Conservation (phyloP, 2,113 vertebrate species). For the Carassius auratus region DNA sequence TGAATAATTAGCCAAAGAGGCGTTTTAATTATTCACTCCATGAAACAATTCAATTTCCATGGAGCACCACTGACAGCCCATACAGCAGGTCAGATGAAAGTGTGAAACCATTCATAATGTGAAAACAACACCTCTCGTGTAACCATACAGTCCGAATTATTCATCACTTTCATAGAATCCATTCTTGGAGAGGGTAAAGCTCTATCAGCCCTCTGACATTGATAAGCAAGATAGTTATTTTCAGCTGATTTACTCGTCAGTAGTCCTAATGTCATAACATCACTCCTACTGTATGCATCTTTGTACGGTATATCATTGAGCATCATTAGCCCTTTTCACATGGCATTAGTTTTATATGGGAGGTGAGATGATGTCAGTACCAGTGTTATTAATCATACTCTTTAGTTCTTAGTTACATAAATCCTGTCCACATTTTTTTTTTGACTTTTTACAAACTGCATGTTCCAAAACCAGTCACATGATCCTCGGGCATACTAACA, state of each 20-base stretch:
- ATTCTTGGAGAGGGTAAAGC: too few species aligned
- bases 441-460: not conserved
- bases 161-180: not conserved
- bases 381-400: not conserved
- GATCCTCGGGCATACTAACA: not conserved
- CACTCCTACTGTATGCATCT: not conserved
- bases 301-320: not conserved
- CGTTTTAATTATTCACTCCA: constrained; percentile 40
- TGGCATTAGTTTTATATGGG: not conserved
- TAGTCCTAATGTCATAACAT: not conserved
- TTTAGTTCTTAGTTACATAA: not conserved
- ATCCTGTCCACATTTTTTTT: not conserved
- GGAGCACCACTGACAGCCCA: not conserved
- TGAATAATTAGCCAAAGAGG: constrained; percentile 48
- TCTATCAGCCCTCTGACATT: not conserved
- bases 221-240: not conserved
- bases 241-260: not conserved
- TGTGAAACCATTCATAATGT: not conserved
- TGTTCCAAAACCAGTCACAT: not conserved
- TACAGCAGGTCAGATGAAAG: constrained; percentile 26
- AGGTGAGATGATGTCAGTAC: not conserved
- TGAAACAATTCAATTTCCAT: constrained; percentile 37
- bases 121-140: not conserved
- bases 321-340: not conserved
- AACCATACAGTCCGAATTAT: not conserved